phyloP scores from a whole-genome alignment of 92 coral and sea anemone species.

The Phymanthus crucifer region DNA sequence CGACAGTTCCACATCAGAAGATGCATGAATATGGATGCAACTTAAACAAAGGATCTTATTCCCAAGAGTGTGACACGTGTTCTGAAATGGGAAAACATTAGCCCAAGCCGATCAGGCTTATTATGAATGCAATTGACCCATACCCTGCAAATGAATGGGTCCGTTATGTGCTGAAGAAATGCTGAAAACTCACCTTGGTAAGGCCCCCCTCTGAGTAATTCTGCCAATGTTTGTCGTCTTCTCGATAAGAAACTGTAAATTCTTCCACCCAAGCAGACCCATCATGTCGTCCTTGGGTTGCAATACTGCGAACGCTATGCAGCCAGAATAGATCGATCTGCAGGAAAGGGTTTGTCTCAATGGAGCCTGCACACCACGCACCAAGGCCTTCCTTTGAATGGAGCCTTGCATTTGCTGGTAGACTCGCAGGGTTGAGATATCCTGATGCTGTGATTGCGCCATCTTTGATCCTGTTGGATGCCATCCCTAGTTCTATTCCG shows the following conservation, averaged over 20 bases:
- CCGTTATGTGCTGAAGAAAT: too few relatives aligned
- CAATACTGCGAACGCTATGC: conserved; percentile 38
- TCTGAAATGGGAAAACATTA: too few relatives aligned
- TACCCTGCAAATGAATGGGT: too few relatives aligned
- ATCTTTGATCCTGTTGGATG: conserved; percentile 29
- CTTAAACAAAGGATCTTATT: too few relatives aligned
- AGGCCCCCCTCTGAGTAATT: conserved; percentile 19
- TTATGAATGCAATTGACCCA: too few relatives aligned
- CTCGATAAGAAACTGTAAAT: conserved; percentile 50
- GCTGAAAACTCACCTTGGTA: conserved; percentile 29
- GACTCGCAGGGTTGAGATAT: conserved; percentile 32
- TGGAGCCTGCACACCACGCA: conserved; percentile 57
- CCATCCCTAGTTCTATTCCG: conserved; percentile 46
- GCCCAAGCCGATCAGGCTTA: too few relatives aligned
- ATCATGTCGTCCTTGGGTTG: conserved; percentile 50
- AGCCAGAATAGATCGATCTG: conserved; percentile 46
- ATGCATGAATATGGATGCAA: too few relatives aligned
- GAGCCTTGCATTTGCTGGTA: conserved; percentile 54
- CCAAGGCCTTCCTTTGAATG: conserved; percentile 39
- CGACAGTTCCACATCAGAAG: too few relatives aligned
- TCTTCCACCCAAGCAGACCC: conserved; percentile 56
- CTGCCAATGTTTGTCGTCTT: conserved; percentile 34
- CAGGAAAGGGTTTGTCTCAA: conserved; percentile 47
- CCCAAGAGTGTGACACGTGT: too few relatives aligned
- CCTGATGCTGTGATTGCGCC: conserved; percentile 56